These are phyloP conservation scores for Zonotrichia albicollis DNA, from an alignment of 2,797 vertebrate species.

Conservation along the genomic window DNA sequence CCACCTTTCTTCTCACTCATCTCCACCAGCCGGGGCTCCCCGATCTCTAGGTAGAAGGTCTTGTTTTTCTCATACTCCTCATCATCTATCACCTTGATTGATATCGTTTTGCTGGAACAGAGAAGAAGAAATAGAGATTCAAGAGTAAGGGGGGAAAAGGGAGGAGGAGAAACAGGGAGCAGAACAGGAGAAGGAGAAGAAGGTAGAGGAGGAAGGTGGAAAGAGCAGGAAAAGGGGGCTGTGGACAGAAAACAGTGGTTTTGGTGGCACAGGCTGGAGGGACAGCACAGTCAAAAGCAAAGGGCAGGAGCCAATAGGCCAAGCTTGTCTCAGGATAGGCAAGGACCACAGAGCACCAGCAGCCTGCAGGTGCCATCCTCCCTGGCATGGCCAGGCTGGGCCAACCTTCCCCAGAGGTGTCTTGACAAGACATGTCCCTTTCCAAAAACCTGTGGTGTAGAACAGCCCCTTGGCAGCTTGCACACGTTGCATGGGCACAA, in stretches of 20 bases:
- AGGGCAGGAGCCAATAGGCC: background rate
- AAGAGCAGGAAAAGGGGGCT: conserved; percentile 20
- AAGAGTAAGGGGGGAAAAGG: conserved; percentile 69
- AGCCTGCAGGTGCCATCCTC: background rate
- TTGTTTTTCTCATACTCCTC: conserved; percentile 99
- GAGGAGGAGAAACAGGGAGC: conserved; percentile 21
- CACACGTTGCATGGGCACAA: accelerated
- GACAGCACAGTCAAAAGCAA: background rate
- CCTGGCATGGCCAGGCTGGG: background rate
- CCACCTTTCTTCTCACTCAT: conserved; percentile 99
- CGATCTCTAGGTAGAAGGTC: conserved; percentile 96
- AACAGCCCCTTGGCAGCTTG: background rate
- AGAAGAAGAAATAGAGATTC: conserved; percentile 82
- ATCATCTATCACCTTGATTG: conserved; percentile 96
- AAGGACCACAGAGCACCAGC: background rate
- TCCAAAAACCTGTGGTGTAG: background rate
- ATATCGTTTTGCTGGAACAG: conserved; percentile 93
- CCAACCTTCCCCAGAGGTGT: background rate
- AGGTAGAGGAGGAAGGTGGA: conserved; percentile 34
- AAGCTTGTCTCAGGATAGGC: background rate
- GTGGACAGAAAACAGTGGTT: background rate
- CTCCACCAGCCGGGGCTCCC: conserved; percentile 92
- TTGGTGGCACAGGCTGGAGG: background rate
- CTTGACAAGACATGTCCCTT: accelerated
- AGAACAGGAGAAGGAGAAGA: background rate